These are phyloP conservation scores for Ceratosolen solmsi DNA, from an alignment of 1,140 invertebrate genomes.

Conservation along the genomic window DNA sequence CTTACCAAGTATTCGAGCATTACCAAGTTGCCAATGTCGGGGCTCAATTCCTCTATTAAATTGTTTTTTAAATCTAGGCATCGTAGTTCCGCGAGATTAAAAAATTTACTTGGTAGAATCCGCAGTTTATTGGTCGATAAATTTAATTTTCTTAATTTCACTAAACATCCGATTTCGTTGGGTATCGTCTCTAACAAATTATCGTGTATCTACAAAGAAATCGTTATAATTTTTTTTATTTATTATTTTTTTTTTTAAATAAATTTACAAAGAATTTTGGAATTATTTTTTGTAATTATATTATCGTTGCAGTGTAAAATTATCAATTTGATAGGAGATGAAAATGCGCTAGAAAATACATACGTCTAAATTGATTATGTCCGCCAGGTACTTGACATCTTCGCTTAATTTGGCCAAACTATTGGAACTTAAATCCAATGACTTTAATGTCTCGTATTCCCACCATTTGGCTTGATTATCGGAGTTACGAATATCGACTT, in stretches of 20 bases:
- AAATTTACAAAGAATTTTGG: too few relatives aligned
- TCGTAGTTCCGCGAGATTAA: constrained; percentile 79
- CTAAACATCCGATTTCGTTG: constrained; percentile 83
- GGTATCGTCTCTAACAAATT: constrained; percentile 84
- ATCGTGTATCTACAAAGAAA: constrained; percentile 80
- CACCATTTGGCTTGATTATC: constrained; percentile 85
- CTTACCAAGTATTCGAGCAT: constrained; percentile 81
- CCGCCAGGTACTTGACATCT: constrained; percentile 80
- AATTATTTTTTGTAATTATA: too few relatives aligned
- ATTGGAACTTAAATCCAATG: constrained; percentile 88
- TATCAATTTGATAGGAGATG: too few relatives aligned
- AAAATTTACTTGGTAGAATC: constrained; percentile 78
- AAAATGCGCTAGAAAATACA: too few relatives aligned
- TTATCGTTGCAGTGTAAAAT: too few relatives aligned
- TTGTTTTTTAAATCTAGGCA: constrained; percentile 82
- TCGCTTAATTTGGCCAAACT: constrained; percentile 79
- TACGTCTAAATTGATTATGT: constrained; percentile 83
- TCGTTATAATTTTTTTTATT: too few relatives aligned
- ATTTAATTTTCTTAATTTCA: constrained; percentile 83
- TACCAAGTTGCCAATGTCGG: constrained; percentile 81
- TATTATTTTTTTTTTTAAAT: background rate
- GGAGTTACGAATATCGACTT: constrained; percentile 80
- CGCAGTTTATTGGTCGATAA: constrained; percentile 85
- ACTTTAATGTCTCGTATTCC: constrained; percentile 85
- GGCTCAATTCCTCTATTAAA: constrained; percentile 73